Evolutionary conservation across 2,797 vertebrate species (phyloP).

Genomic region (Bradypus variegatus): DNA sequence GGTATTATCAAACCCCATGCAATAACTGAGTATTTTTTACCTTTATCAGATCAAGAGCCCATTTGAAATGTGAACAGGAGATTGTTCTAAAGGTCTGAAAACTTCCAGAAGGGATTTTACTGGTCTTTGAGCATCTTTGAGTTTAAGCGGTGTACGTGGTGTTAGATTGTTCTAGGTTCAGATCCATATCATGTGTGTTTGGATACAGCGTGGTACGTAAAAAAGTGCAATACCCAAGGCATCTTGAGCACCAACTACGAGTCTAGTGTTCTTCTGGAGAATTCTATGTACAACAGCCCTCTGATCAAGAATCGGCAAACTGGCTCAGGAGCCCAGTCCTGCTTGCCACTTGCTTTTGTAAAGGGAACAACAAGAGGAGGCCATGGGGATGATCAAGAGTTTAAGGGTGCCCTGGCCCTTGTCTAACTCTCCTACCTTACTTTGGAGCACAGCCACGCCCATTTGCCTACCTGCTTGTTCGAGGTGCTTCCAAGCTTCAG

Average conservation of each 20-base stretch:
- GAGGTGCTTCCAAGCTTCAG: rapidly evolving
- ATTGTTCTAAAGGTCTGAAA: neutral
- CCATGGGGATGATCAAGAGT: no score
- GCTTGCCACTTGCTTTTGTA: neutral
- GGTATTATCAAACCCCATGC: neutral
- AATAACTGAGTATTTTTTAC: no score
- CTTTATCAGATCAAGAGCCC: neutral
- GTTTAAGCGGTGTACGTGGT: rapidly evolving
- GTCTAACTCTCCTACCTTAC: no score
- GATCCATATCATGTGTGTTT: rapidly evolving
- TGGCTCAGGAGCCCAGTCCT: neutral
- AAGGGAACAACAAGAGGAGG: no score
- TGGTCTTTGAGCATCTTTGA: neutral
- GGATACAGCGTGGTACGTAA: rapidly evolving
- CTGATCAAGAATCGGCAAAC: rapidly evolving
- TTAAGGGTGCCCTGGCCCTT: no score
- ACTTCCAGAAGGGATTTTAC: neutral
- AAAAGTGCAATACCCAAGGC: neutral
- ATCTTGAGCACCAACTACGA: neutral
- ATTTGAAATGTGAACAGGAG: neutral
- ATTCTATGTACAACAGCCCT: neutral
- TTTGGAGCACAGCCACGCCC: neutral
- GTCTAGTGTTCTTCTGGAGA: neutral
- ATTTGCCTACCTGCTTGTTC: rapidly evolving
- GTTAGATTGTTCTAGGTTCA: neutral